Base-by-base conservation (phyloP, 2,888 invertebrate species). In the Unio delphinus region DNA sequence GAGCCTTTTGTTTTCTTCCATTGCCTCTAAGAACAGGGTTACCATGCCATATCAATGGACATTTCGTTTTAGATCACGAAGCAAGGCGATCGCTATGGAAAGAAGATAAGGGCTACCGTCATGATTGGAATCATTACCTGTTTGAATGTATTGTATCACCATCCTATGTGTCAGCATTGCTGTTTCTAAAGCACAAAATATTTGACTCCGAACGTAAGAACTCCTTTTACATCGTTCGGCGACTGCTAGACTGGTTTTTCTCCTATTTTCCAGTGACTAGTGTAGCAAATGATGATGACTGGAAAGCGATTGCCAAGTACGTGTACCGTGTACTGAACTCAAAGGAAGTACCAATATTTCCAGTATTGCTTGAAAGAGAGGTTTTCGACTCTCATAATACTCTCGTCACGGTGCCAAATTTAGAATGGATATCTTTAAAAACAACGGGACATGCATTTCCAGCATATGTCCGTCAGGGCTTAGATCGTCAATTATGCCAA, bases 61-160 rank as follows among this genome's bases (percentile, higher is more conserved):
- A 86, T 64, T 87, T 86, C 78, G 78, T 78, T 15, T 74, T 87
- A 5, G 84, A 83, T 64, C 82, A 84, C 65, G 82, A 83, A 69
- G 71, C 83, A 1, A 76, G 85, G 65, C 66, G 83, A 61, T 71
- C 65, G 34, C 61, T 83, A 1, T 81, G 79, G 79, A 73, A 67
- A 23, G 72, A 59, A 23, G 73, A 64, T 2, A 20, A 75, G 7
- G 45, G 45, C 3, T 45, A 65, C 17, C 66, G 67, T 62, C 57
- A 69, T 3, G 78, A 80, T 20, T 89, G 89, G 88, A 89, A 89
- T 74, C 67, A 74, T n/a, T 65, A 70, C 17, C 55, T 87, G 17
- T 28, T 86, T 17, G 57, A 68, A 18, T 59, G 78, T n/a, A 76
- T 86, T 8, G 76, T 87, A 63, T 81, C 82, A 5, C 83, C 82